Evolutionary conservation across 2,888 invertebrate genomes (phyloP).

Genomic region (Pteria penguin): DNA sequence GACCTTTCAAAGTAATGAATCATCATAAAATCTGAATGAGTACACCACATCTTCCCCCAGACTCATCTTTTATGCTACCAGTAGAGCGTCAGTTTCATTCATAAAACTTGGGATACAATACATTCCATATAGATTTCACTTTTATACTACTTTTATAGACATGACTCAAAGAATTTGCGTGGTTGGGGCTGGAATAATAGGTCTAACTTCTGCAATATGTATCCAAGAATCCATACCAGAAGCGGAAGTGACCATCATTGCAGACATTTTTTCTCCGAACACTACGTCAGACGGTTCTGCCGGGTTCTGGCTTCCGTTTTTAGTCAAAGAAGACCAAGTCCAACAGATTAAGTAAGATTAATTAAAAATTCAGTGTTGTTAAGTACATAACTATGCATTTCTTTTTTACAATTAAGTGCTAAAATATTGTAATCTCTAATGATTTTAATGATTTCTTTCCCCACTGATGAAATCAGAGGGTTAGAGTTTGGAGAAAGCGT

Average conservation of each 20-base stretch:
- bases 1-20: no score
- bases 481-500: no score
- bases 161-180: slow-evolving; percentile 2
- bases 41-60: no score
- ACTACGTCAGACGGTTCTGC: slow-evolving; percentile 23
- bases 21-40: no score
- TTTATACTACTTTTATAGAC: background rate
- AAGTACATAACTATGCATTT: no score
- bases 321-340: background rate
- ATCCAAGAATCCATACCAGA: background rate
- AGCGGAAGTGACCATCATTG: slow-evolving; percentile 4
- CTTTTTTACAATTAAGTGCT: no score
- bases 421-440: no score
- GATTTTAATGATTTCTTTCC: background rate
- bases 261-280: slow-evolving; percentile 7
- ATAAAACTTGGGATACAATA: no score
- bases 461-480: no score
- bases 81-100: no score
- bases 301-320: slow-evolving; percentile 16
- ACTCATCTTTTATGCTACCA: no score
- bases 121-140: no score
- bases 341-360: background rate
- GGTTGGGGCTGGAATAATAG: slow-evolving; percentile 15
- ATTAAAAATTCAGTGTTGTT: background rate
- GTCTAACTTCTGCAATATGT: slow-evolving; percentile 11